Evolutionary conservation across 1,140 invertebrate species (phyloP).

Genomic region (Cotesia vestalis): DNA sequence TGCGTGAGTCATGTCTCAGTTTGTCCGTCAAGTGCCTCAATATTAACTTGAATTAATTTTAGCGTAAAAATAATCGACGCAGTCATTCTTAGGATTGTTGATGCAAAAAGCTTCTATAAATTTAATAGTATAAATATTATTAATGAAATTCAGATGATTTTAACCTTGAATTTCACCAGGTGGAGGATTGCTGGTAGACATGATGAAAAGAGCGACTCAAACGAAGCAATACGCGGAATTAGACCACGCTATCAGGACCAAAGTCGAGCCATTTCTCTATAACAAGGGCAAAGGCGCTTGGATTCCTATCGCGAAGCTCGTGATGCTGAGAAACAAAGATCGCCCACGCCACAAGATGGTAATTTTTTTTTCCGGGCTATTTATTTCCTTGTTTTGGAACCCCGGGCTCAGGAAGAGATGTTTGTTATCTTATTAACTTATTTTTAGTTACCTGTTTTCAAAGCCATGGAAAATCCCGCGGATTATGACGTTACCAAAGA

Average conservation of each 20-base stretch:
- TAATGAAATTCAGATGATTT: too few relatives aligned
- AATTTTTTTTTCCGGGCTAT: neutral
- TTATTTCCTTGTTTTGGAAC: neutral
- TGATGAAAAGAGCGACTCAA: slow-evolving; percentile 91
- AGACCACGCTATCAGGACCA: slow-evolving; percentile 88
- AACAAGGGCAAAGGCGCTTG: slow-evolving; percentile 90
- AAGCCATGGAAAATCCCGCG: slow-evolving; percentile 81
- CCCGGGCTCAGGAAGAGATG: too few relatives aligned
- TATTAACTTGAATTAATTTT: too few relatives aligned
- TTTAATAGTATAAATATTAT: too few relatives aligned
- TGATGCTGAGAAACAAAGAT: slow-evolving; percentile 88
- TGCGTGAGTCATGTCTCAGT: too few relatives aligned
- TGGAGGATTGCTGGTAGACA: slow-evolving; percentile 88
- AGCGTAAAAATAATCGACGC: too few relatives aligned
- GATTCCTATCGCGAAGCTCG: slow-evolving; percentile 87
- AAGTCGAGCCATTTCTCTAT: slow-evolving; percentile 92
- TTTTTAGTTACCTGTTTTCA: slow-evolving; percentile 73
- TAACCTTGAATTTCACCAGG: slow-evolving; percentile 65
- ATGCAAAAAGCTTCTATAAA: too few relatives aligned
- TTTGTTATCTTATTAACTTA: neutral
- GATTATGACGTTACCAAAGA: slow-evolving; percentile 84
- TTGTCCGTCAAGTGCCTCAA: too few relatives aligned
- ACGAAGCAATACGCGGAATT: slow-evolving; percentile 89
- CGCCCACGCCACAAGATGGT: slow-evolving; percentile 82
- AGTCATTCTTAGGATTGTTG: too few relatives aligned